Base-by-base conservation (phyloP, 2,113 vertebrate species). In the Hemiscyllium ocellatum region DNA sequence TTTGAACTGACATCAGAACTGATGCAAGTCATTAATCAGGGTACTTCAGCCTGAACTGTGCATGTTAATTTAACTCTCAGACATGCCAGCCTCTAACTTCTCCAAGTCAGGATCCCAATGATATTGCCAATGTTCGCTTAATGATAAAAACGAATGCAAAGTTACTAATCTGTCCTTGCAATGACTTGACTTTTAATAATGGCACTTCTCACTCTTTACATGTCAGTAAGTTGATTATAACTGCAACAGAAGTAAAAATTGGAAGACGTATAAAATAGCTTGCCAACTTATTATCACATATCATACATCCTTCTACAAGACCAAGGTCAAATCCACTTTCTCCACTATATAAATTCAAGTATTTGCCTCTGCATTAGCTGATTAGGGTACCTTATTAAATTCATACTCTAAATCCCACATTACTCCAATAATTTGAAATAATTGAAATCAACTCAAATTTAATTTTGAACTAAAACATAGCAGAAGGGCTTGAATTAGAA, bases 11-110 rank as follows among this genome's bases (percentile, higher is more conserved):
- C 89, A 93, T 65, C 89, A 93, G 89, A n/a, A 17, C 89, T 22
- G 87, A 93, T 68, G 22, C n/a, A 68, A 93, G 61, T 93, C 89
- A 93, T 93, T 66, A 93, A 66, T 93, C 61, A 93, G 33, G 61
- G 17, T 66, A n/a, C 61, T 42, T 66, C 89, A 68, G 89, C 29
- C 89, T 37, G 61, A 93, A 93, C 61, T 37, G 61, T 93, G 89
- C 89, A 66, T 68, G 89, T 66, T 93, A 66, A 93, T 93, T 93
- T 33, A 66, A 61, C 89, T 93, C 20, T 3, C 89, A 37, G 56
- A 20, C 61, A 66, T 10, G 33, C 61, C 89, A 37, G 89, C 61
- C 56, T 66, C 65, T 93, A 37, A 66, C 61, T 66, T 33, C 89
- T 68, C 61, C 89, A 93, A 68, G 33, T n/a, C 61, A 19, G 17